Conservation (phyloP, 2,113 vertebrate genomes). For the Pseudolaguvia tuberculata region DNA sequence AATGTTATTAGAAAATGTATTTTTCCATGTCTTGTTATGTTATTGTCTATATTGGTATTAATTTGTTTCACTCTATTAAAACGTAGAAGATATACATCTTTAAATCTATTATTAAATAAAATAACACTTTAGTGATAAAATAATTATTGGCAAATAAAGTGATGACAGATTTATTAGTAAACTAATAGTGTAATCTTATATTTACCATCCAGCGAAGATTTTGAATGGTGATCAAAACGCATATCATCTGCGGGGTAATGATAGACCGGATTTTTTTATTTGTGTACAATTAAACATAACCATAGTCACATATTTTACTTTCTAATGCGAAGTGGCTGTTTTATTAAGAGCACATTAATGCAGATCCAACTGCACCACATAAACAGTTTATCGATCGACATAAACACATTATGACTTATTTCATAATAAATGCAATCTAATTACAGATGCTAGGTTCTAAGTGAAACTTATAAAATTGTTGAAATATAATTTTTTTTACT, state of each 20-base stretch:
- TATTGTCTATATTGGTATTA: background rate
- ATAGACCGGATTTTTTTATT: constrained; percentile 15
- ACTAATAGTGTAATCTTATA: background rate
- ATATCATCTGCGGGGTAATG: background rate
- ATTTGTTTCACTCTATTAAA: background rate
- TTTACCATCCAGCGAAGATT: background rate
- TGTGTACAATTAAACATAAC: constrained; percentile 17
- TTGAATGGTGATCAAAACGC: background rate
- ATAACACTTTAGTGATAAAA: constrained; percentile 2
- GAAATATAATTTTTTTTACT: constrained; percentile 54
- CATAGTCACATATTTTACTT: constrained; percentile 50
- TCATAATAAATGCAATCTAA: constrained; percentile 69
- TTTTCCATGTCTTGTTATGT: background rate
- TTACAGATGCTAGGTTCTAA: constrained; percentile 57
- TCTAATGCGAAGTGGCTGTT: constrained; percentile 75
- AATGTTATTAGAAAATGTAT: background rate
- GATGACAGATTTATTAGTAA: constrained; percentile 14
- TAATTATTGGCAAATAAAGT: constrained; percentile 1
- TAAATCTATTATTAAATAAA: constrained; percentile 7
- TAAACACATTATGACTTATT: constrained; percentile 90
- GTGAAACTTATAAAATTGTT: constrained; percentile 49
- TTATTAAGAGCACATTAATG: constrained; percentile 94
- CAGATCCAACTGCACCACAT: constrained; percentile 98
- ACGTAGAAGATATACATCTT: background rate
- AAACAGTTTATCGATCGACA: constrained; percentile 98